A percentile compares a stretch with the other conserved stretches of the same genome.
Evolutionary conservation across 1,140 invertebrate genomes (phyloP).

Genomic region (Pseudoatta argentina): DNA sequence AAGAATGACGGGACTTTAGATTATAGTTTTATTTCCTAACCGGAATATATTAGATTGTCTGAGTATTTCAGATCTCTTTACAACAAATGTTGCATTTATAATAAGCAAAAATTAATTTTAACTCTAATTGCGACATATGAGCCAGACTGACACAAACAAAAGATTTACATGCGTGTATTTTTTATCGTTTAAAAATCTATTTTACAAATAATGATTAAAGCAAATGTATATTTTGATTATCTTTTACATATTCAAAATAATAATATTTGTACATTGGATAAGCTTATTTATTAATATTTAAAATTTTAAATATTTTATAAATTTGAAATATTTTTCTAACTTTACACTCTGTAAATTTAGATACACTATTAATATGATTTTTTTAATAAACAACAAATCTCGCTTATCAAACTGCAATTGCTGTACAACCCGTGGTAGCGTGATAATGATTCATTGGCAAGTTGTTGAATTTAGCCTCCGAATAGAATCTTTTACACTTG

Average conservation of each 20-base stretch:
- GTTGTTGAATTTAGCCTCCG: background rate
- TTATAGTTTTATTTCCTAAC: constrained; percentile 14
- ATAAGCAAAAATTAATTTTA: background rate
- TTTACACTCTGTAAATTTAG: too few relatives aligned
- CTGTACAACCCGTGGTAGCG: background rate
- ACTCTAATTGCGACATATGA: too few relatives aligned
- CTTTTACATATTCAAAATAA: too few relatives aligned
- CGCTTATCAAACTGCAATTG: constrained; percentile 35
- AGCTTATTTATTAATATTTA: too few relatives aligned
- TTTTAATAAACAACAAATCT: constrained; percentile 15
- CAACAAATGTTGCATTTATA: background rate
- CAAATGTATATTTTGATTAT: too few relatives aligned
- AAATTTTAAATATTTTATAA: too few relatives aligned
- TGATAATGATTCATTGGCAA: constrained; percentile 32
- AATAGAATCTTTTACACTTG: background rate
- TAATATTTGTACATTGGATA: too few relatives aligned
- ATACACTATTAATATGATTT: background rate
- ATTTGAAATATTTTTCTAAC: background rate
- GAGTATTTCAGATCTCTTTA: background rate
- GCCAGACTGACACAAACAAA: too few relatives aligned
- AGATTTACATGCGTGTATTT: too few relatives aligned
- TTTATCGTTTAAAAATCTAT: too few relatives aligned
- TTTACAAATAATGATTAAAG: too few relatives aligned
- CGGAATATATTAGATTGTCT: background rate
- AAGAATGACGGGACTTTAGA: constrained; percentile 11